Conservation (phyloP, 2,888 invertebrate genomes). For the Heliconius ismenius region DNA sequence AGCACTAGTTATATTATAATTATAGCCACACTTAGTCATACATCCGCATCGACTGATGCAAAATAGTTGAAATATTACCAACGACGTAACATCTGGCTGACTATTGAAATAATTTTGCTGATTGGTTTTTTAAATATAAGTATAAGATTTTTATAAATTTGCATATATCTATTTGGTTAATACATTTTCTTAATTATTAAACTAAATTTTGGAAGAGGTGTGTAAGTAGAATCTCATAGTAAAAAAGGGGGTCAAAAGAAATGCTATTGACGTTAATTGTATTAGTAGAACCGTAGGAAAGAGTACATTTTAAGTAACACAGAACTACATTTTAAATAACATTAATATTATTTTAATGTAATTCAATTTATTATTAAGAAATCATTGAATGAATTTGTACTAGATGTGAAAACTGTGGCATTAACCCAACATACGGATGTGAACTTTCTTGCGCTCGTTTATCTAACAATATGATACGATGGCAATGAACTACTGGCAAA, state of each 20-base stretch:
- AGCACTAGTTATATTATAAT: constrained; percentile 30
- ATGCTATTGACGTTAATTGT: not conserved
- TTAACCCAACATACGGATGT: constrained; percentile 42
- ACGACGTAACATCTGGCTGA: constrained; percentile 21
- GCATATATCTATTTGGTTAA: not conserved
- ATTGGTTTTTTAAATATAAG: not conserved
- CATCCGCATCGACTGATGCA: constrained; percentile 44
- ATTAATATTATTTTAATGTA: not conserved
- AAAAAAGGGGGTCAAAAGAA: not conserved
- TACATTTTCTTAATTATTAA: not conserved
- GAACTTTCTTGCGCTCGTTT: constrained; percentile 46
- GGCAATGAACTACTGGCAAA: constrained; percentile 48
- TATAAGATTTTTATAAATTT: not conserved
- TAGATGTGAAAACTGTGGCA: constrained; percentile 15
- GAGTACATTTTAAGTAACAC: no score
- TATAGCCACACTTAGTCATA: constrained; percentile 40
- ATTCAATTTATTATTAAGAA: not conserved
- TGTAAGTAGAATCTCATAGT: not conserved
- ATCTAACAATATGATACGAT: constrained; percentile 44
- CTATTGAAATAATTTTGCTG: constrained; percentile 34
- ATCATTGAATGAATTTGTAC: not conserved
- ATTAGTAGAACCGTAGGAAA: not conserved
- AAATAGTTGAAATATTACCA: constrained; percentile 38
- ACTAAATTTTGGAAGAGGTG: not conserved
- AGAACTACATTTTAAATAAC: not conserved